Base-by-base conservation (phyloP, 2,888 invertebrate species). In the Meganola albula region DNA sequence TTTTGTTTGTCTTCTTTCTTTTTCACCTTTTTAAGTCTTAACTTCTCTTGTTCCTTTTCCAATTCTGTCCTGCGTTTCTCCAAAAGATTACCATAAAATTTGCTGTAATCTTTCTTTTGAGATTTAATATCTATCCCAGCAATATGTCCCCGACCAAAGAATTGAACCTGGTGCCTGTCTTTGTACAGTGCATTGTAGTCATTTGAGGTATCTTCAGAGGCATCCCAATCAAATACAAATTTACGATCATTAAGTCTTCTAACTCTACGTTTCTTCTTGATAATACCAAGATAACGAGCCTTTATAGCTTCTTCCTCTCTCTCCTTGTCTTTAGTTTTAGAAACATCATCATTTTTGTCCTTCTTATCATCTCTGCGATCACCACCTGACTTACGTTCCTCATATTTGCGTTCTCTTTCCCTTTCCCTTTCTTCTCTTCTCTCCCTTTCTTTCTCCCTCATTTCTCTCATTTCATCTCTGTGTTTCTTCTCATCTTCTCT, bases 191-290 rank as follows among this genome's bases (percentile, higher is more conserved):
- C 91, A 75, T 99, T 99, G 66, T 99, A 99, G 86, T 99, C 99
- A 42, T 93, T 92, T 2, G 98, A 97, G 0, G 99, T 99, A 64
- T 99, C 99, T 77, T 99, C 99, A 0, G 95, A 94, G 0, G 97
- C 98, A 83, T 99, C 99, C 99, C 99, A 99, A 78, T 99, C 99
- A 76, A 99, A 99, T 0, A 99, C 99, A 87, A 99, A 99, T 82
- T 99, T 99, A 9, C 99, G 88, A 69, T 99, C 99, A 79, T 99
- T 99, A 23, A 99, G 83, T 41, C 99, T 88, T 10, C 99, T 88
- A 0, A 98, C 96, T 36, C 98, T 87, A 8, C 98, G 90, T 64
- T 97, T 97, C 67, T 97, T 97, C 68, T 98, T 98, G 0, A 96
- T 87, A 25, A 97, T 90, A 0, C 99, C 99, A 29, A 99, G 86